Base-by-base conservation (phyloP, 2,888 invertebrate genomes). In the Pristionchus exspectatus region DNA sequence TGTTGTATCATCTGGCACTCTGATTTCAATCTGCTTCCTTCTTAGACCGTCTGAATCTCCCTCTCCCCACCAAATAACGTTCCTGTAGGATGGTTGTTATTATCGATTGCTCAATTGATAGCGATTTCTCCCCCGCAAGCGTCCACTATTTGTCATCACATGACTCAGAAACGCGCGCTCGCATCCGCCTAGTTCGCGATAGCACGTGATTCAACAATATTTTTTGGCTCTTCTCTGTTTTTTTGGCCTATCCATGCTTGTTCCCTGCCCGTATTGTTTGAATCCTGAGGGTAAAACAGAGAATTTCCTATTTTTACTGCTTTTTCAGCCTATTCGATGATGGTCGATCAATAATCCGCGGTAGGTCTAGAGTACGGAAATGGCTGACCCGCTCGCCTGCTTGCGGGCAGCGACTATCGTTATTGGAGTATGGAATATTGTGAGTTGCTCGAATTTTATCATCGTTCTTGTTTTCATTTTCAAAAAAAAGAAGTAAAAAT, bases 391-490 rank as follows among this genome's bases (percentile, higher is more conserved):
- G 10, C 90, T 93, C 27, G 81, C 87, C 54, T 94, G 94, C 74
- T 89, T 94, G 21, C 92, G 94, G 18, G 91, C 90, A 27, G 91
- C 92, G 30, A 91, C 93, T 0, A 93, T 94, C 18, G 91, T 89
- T 21, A 92, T 94, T n/a, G 94, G 92, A 10, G 90, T 93, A 21
- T 94, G 93, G 92, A 94, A 94, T 91, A 93, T 94, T 91, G 94
- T 94, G 63, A 91, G 93, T 91, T 63, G 44, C 10, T 50, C 44
- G 44, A 7, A 7, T 24, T 81, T 14, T 24, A 9, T 50, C 9
- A 9, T 44, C 21, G 86, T 38, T 33, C 30, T n/a, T 38, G 21
- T 59, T 24, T 27, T 33, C 38, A 21, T 21, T 21, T 90, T 44
- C 74, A 5, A 24, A 4, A 24, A 59, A 21, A 4, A 24, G 21